phyloP scores from a whole-genome alignment of 2,888 invertebrate genomes.

The Rhamnusium bicolor region DNA sequence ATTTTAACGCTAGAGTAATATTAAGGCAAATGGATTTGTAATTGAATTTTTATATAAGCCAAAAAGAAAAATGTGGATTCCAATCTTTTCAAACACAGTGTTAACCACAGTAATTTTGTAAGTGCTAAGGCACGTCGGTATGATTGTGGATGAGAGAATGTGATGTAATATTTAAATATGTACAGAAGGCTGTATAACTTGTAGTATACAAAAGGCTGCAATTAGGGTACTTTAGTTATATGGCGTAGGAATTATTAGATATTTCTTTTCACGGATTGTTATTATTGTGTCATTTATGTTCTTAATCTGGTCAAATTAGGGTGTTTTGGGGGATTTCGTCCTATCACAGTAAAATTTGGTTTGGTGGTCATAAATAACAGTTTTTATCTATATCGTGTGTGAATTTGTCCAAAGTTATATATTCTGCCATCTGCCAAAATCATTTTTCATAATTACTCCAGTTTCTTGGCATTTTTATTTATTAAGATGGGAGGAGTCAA shows the following conservation, averaged over 20 bases:
- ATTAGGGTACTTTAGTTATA: conserved; percentile 28
- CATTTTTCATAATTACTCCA: too few relatives aligned
- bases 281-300: neutral
- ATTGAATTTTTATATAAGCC: neutral
- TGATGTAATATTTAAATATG: conserved; percentile 56
- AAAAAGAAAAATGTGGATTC: neutral
- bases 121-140: conserved; percentile 59
- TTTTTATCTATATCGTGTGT: too few relatives aligned
- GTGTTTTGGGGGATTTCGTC: neutral
- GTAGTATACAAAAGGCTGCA: conserved; percentile 44
- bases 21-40: conserved; percentile 14
- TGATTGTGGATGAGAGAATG: conserved; percentile 51
- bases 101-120: conserved; percentile 56
- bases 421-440: too few relatives aligned
- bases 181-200: conserved; percentile 66
- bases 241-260: conserved; percentile 6
- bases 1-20: neutral
- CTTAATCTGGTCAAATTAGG: neutral
- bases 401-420: too few relatives aligned
- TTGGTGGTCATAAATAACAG: too few relatives aligned
- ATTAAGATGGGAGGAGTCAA: too few relatives aligned
- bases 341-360: neutral
- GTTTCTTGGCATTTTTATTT: too few relatives aligned
- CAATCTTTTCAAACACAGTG: conserved; percentile 45
- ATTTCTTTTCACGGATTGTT: neutral